phyloP scores from a whole-genome alignment of 2,888 invertebrate genomes.

The Cheilosia grossa region DNA sequence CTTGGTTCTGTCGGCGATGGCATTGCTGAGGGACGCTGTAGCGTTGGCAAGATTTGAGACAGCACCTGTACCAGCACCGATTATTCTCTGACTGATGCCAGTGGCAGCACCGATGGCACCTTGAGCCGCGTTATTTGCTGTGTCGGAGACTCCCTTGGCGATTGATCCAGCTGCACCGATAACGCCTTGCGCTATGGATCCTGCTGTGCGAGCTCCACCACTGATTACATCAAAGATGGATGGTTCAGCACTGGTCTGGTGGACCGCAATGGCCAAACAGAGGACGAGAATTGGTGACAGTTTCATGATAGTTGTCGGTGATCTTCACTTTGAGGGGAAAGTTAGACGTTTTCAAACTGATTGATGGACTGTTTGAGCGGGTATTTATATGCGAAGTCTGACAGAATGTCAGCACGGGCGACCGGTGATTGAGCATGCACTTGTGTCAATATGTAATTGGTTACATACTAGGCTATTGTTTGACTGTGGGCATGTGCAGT shows the following conservation, averaged over 20 bases:
- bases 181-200: conserved; percentile 20
- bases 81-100: not conserved
- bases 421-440: not conserved
- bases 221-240: conserved; percentile 8
- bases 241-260: conserved; percentile 27
- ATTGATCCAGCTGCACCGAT: conserved; percentile 18
- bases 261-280: conserved; percentile 41
- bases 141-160: conserved; percentile 1
- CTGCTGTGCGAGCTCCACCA: conserved; percentile 8
- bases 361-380: not conserved
- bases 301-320: conserved; percentile 33
- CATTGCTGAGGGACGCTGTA: not conserved
- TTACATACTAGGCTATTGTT: not conserved
- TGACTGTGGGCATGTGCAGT: not conserved
- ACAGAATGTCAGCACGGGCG: not conserved
- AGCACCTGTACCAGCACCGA: not conserved
- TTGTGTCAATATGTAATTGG: conserved; percentile 15
- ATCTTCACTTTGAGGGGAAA: conserved; percentile 9
- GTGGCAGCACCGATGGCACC: not conserved
- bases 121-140: not conserved
- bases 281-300: conserved; percentile 41
- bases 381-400: conserved; percentile 43
- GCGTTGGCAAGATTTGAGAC: not conserved
- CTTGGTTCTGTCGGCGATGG: not conserved
- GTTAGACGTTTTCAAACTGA: conserved; percentile 56